These are phyloP conservation scores for Dasypus novemcinctus DNA, from an alignment of 2,113 vertebrate genomes.

Conservation along the genomic window DNA sequence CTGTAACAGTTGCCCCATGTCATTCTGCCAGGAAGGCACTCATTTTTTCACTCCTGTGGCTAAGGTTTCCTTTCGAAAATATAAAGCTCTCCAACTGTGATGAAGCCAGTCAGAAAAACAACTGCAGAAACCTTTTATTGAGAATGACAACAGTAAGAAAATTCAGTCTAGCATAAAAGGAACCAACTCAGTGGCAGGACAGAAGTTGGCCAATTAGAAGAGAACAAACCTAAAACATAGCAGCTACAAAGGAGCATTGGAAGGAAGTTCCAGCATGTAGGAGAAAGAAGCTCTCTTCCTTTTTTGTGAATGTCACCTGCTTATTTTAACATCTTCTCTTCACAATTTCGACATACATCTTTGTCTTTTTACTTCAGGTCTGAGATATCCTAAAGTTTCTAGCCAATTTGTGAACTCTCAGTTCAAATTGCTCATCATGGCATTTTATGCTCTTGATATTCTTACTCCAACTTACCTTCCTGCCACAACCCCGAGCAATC, in stretches of 20 bases:
- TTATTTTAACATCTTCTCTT: background rate
- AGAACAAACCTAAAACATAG: background rate
- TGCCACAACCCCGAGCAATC: background rate
- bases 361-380: background rate
- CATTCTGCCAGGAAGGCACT: background rate
- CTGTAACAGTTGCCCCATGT: background rate
- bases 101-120: background rate
- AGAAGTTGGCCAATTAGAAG: background rate
- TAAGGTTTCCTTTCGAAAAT: background rate
- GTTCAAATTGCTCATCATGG: background rate
- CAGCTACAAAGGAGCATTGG: background rate
- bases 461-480: background rate
- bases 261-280: fast-evolving
- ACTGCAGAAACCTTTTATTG: background rate
- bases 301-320: background rate
- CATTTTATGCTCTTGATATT: background rate
- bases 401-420: background rate
- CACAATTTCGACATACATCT: background rate
- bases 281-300: background rate
- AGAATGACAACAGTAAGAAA: background rate
- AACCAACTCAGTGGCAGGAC: background rate
- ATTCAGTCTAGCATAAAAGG: background rate
- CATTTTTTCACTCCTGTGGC: background rate
- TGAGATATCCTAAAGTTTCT: background rate
- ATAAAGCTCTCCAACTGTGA: background rate